phyloP scores from a whole-genome alignment of 2,113 vertebrate species.

The Struthidea cinerea region DNA sequence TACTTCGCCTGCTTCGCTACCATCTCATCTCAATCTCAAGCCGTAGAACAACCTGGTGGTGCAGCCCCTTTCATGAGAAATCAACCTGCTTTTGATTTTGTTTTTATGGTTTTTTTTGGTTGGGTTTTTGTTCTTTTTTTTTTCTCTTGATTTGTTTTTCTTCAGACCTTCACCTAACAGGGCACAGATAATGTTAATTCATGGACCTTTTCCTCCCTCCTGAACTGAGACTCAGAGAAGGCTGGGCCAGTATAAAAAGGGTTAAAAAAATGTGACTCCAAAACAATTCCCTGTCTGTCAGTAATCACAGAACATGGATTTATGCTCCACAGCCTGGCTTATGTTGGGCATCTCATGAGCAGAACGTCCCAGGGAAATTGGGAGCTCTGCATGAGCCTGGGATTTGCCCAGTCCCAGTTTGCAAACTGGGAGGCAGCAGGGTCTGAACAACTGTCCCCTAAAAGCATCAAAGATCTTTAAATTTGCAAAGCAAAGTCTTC shows the following conservation, averaged over 20 bases:
- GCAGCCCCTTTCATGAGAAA: slow-evolving; percentile 77
- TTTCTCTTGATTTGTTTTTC: slow-evolving; percentile 56
- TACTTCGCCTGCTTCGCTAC: slow-evolving; percentile 89
- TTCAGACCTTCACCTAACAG: slow-evolving; percentile 27
- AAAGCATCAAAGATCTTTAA: not conserved
- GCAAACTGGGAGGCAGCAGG: not conserved
- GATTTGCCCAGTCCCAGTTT: not conserved
- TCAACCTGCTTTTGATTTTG: slow-evolving; percentile 73
- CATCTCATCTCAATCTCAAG: slow-evolving; percentile 89
- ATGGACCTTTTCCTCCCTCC: slow-evolving; percentile 40
- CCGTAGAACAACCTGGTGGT: slow-evolving; percentile 78
- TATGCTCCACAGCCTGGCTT: not conserved
- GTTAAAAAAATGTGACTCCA: not conserved
- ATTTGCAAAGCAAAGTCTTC: not conserved
- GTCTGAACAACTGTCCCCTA: not conserved
- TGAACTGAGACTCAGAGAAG: slow-evolving; percentile 42
- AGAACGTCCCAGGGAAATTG: not conserved
- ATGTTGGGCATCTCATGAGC: not conserved
- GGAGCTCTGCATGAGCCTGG: rapidly evolving
- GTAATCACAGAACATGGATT: not conserved
- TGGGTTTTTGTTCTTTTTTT: not conserved
- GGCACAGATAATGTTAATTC: slow-evolving; percentile 68
- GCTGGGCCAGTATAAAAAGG: slow-evolving; percentile 6
- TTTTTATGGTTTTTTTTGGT: not conserved
- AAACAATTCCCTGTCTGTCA: not conserved